Evolutionary conservation across 2,797 vertebrate genomes (phyloP), one percentile per base, ranked within the genome.

Genomic region (Apogon talboti): DNA sequence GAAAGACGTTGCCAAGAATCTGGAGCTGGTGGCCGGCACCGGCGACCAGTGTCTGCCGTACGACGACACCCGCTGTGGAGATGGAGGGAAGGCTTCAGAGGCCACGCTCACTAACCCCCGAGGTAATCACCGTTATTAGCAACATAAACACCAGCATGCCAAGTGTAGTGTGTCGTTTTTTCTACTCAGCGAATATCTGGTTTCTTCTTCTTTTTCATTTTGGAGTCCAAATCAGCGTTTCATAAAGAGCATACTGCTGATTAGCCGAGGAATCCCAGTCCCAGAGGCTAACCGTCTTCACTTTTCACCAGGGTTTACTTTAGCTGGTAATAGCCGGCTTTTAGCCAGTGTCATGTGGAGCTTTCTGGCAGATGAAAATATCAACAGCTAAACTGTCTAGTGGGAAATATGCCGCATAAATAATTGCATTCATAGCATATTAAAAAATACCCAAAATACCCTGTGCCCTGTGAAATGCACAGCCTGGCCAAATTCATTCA

Each of bases 1-100:
- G 54, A 98, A 97, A 77, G 98, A 99, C 21, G 94, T 97, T 10
- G 95, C 96, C 78, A 99, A 98, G 92, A 99, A 99, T 68, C 93
- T 96, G 0, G 96, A 98, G 89, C 93, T 98, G 79, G 91, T 99
- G 66, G 98, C 98, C 0, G 98, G 98, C 35, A 99, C 97, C 0
- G 98, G 98, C 1, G 98, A 99, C 85, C 98, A 99, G 83, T 99
- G 98, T 85, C 95, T 99, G 49, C 98, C 98, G 0, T 99, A 99
- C 0, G 98, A 99, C 7, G 98, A 99, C 42, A 94, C 95, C 0
- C 98, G 97, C 78, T 99, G 98, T 0, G 98, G 98, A 6, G 98
- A 99, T 3, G 98, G 98, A 46, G 98, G 98, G 16, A 99, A 97
- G 86, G 98, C 96, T 6, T 93, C 92, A 0, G 97, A 99, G 74